phyloP scores from a whole-genome alignment of 2,113 vertebrate genomes.

The Gorsachius goisagi region DNA sequence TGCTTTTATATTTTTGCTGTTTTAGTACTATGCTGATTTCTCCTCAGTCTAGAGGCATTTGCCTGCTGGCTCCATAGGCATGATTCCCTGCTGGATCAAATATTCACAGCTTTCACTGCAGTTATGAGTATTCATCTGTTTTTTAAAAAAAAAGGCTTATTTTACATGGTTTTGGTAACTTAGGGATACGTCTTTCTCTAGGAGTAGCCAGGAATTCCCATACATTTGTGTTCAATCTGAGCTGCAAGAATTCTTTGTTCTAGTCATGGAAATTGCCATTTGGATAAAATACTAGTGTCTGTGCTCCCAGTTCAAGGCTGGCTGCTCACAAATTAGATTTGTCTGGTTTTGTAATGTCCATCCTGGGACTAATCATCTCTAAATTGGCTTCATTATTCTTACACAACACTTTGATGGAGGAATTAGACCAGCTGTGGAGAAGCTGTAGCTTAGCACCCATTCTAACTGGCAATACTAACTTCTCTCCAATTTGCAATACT shows the following conservation, averaged over 20 bases:
- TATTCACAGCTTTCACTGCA: background rate
- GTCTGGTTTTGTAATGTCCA: background rate
- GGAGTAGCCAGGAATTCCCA: background rate
- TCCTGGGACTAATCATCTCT: background rate
- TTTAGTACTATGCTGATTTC: background rate
- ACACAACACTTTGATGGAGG: background rate
- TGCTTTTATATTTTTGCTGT: background rate
- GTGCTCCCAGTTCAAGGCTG: background rate
- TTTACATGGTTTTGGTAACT: background rate
- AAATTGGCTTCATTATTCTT: background rate
- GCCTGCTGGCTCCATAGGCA: no score
- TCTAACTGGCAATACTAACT: background rate
- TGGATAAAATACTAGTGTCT: background rate
- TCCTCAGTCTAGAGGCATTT: background rate
- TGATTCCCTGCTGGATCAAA: background rate
- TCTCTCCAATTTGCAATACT: background rate
- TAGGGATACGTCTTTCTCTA: background rate
- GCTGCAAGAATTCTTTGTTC: background rate
- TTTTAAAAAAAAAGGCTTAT: background rate
- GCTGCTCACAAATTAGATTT: background rate
- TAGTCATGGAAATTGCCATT: background rate
- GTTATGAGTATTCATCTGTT: background rate
- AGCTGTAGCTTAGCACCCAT: background rate
- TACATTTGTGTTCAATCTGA: background rate
- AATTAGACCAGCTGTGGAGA: background rate